These are phyloP conservation scores for Poeciliopsis turneri DNA, from an alignment of 2,797 vertebrate species.

Conservation along the genomic window DNA sequence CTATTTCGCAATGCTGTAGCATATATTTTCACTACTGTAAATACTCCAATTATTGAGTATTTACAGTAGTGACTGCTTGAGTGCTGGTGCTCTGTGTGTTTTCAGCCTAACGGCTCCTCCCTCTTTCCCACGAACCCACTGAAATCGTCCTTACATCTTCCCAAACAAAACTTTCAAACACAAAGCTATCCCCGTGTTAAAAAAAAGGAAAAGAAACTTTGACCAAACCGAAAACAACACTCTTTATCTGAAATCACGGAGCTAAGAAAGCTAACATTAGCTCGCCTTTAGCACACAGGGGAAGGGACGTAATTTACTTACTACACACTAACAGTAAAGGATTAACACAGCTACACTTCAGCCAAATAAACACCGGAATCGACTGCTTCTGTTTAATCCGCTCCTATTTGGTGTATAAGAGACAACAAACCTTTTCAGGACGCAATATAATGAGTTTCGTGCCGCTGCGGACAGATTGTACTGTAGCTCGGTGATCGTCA, in stretches of 20 bases:
- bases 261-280: neutral
- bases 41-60: no score
- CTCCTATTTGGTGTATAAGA: neutral
- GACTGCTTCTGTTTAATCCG: neutral
- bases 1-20: no score
- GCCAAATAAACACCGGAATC: rapidly evolving
- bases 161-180: neutral
- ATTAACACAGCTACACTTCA: neutral
- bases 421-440: neutral
- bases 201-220: neutral
- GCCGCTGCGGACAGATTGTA: rapidly evolving
- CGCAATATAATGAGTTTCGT: neutral
- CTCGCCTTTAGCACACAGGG: neutral
- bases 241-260: neutral
- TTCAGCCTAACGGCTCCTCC: constrained; percentile 11
- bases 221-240: rapidly evolving
- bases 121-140: neutral
- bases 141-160: neutral
- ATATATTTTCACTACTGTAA: no score
- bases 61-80: no score
- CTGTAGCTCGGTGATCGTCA: constrained; percentile 11
- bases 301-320: neutral
- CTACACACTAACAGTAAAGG: neutral
- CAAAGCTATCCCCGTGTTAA: neutral
- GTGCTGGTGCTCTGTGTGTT: neutral